Base-by-base conservation (phyloP, 2,888 invertebrate genomes). In the Tricholauxania praeusta region DNA sequence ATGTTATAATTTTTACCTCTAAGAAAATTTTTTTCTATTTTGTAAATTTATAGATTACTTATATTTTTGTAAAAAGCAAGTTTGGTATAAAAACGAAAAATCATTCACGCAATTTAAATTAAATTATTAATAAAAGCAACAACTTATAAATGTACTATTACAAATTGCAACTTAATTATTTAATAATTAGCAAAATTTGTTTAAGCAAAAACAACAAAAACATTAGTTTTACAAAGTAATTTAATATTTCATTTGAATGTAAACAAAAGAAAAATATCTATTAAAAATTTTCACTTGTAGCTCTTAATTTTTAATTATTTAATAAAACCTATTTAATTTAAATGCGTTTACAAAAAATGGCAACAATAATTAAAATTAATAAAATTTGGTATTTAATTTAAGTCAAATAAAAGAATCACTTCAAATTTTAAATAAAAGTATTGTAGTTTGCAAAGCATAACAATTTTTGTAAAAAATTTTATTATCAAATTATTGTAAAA, bases 101-200 rank as follows among this genome's bases (percentile, higher is more conserved):
- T 52, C 39, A 66, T 52, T 52, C 28, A 66, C 53, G 52, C 32
- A 66, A 66, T 66, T 32, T 53, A 32, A 65, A 39, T 32, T 53
- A 32, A 65, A 39, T 39, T 39, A 39, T 10, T 8, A 39, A 60
- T 60, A 53, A 17, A 62, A 62, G 7, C 39, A 62, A 62, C 22
- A 17, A 32, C 62, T 15, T 62, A 62, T 32, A 22, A 60, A 60
- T 22, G 19, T 32, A 65, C 19, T 19, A 49, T 32, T 39, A 28
- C 22, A 39, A 66, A 55, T 39, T 59, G 70, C 63, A 53, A 47
- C 70, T 70, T 70, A 63, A 70, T 62, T 69, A 69, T 60, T 69
- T 69, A 15, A 51, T 60, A 69, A 69, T 55, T 67, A 39, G 28
- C 17, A 32, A n/a, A 55, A 65, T 52, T 66, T 55, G 55, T 60